Conservation (phyloP, 2,113 vertebrate species). For the Nycticryphes semicollaris region DNA sequence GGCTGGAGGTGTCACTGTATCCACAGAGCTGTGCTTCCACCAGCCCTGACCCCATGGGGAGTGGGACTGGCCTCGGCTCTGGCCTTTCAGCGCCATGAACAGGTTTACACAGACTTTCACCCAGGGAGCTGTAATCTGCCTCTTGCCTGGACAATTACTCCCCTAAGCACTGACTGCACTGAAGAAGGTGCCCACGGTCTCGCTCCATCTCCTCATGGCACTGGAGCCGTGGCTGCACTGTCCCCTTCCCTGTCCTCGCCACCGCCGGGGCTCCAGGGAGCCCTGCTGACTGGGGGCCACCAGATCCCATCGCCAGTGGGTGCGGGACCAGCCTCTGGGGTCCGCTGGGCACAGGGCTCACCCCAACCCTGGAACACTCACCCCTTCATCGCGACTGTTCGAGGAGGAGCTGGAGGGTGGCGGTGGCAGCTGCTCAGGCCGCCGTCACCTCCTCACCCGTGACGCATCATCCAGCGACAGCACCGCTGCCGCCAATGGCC, state of each 20-base stretch:
- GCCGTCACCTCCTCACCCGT: background rate
- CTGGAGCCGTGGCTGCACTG: rapidly evolving
- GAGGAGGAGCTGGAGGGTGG: background rate
- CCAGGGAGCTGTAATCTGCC: background rate
- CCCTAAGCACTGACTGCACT: background rate
- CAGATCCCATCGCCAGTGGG: rapidly evolving
- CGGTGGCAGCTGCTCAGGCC: rapidly evolving
- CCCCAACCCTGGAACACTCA: background rate
- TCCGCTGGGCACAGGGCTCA: background rate
- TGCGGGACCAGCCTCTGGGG: rapidly evolving
- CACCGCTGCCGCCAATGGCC: background rate
- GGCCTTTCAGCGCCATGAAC: background rate
- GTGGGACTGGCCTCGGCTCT: rapidly evolving
- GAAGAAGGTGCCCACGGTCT: rapidly evolving
- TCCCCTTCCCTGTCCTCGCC: rapidly evolving
- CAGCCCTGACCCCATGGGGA: background rate
- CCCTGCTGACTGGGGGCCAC: background rate
- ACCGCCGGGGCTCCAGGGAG: background rate
- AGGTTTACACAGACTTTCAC: background rate
- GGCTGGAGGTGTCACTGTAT: no score
- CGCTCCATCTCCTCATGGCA: background rate
- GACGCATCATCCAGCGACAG: background rate
- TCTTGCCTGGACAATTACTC: background rate
- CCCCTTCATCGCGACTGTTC: no score
- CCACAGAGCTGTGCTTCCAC: background rate